Conservation (phyloP, 2,797 vertebrate species). For the Dromococcyx pavoninus region DNA sequence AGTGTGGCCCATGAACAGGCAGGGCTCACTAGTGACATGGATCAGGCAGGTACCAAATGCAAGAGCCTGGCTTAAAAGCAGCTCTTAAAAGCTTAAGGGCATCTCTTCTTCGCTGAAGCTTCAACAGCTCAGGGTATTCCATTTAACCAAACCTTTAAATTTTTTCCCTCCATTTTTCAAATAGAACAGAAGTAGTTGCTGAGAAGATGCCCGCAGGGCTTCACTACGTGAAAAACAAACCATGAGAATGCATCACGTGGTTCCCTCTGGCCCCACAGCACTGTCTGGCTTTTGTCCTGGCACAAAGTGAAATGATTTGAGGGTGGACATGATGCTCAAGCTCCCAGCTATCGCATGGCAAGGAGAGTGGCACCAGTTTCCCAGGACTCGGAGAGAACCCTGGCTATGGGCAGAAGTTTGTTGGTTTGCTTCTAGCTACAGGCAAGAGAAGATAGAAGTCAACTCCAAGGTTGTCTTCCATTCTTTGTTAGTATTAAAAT, state of each 20-base stretch:
- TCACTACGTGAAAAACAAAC: not conserved
- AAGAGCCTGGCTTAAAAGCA: not conserved
- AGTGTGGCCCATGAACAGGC: not conserved
- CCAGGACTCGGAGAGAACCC: not conserved
- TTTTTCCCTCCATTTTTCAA: not conserved
- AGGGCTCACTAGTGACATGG: too few relatives aligned
- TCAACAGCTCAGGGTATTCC: not conserved
- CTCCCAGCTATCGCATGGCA: accelerated
- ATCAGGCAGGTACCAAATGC: not conserved
- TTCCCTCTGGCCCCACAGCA: accelerated
- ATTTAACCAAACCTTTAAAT: not conserved
- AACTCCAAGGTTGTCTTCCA: not conserved
- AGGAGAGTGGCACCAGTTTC: not conserved
- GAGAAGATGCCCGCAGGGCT: not conserved
- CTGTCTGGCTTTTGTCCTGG: accelerated
- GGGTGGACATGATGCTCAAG: accelerated
- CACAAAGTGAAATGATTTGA: accelerated
- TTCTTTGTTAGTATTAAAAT: not conserved
- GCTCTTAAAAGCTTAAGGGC: not conserved
- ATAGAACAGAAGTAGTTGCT: not conserved
- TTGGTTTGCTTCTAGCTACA: not conserved
- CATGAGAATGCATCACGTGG: accelerated
- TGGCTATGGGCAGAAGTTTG: accelerated
- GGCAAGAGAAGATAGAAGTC: not conserved
- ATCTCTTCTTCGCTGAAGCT: not conserved